Evolutionary conservation across 2,113 vertebrate genomes (phyloP).

Genomic region (Cryptotis parvus): DNA sequence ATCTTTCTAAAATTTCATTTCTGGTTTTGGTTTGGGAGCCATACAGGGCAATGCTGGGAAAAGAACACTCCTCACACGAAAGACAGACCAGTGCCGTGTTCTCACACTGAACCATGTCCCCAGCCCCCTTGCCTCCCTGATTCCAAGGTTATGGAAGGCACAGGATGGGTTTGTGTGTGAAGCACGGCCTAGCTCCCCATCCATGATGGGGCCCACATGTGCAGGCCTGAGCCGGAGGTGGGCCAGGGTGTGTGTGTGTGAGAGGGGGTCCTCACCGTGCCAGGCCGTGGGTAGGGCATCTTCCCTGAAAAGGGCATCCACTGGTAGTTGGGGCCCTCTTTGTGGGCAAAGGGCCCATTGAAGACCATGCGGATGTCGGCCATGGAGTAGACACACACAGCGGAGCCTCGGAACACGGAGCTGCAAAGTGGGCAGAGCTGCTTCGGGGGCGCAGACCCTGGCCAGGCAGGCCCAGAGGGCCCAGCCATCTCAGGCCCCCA

Average conservation of each 20-base stretch:
- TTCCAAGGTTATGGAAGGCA: neutral
- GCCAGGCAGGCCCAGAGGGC: neutral
- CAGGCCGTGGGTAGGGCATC: constrained; percentile 98
- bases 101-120: too few species aligned
- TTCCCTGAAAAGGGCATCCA: constrained; percentile 99
- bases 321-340: constrained; percentile 99
- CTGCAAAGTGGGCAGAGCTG: constrained; percentile 82
- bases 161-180: neutral
- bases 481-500: neutral
- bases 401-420: constrained; percentile 97
- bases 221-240: neutral
- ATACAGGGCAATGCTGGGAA: too few species aligned
- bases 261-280: constrained; percentile 91
- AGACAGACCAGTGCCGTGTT: too few species aligned
- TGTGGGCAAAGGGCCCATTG: constrained; percentile 98
- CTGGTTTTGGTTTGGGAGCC: too few species aligned
- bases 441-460: neutral
- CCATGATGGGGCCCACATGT: neutral
- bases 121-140: too few species aligned
- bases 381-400: constrained; percentile 99
- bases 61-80: too few species aligned
- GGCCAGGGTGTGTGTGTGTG: neutral
- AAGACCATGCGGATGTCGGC: constrained; percentile 99
- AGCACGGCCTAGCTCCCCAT: too few species aligned
- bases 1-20: too few species aligned